Evolutionary conservation across 2,888 invertebrate genomes (phyloP).

Genomic region (Plemyria rubiginata): DNA sequence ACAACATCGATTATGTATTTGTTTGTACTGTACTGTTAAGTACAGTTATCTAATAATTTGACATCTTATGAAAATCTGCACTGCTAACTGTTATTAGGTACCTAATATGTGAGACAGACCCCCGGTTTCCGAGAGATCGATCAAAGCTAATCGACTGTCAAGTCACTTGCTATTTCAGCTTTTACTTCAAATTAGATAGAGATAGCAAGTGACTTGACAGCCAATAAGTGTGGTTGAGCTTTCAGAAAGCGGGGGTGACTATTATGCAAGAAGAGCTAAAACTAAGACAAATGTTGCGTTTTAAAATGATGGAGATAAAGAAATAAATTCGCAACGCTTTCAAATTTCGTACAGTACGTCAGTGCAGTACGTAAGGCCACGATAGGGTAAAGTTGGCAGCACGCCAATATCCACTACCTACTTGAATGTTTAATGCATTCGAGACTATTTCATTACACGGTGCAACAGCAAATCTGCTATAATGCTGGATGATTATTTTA

Average conservation of each 20-base stretch:
- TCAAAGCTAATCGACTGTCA: no score
- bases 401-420: conserved; percentile 55
- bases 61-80: no score
- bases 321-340: conserved; percentile 61
- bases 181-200: no score
- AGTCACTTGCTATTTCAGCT: no score
- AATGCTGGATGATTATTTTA: conserved; percentile 20
- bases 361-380: conserved; percentile 45
- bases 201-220: no score
- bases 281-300: conserved; percentile 43
- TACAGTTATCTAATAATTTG: no score
- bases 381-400: conserved; percentile 52
- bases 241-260: no score
- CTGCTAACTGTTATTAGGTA: not conserved
- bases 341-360: conserved; percentile 48
- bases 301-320: conserved; percentile 40
- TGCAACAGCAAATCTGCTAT: conserved; percentile 39
- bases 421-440: conserved; percentile 61
- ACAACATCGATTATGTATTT: not conserved
- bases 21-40: not conserved
- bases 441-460: conserved; percentile 54
- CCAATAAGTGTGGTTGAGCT: no score
- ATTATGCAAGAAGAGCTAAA: conserved; percentile 13
- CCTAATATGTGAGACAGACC: not conserved
- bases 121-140: no score